Percentiles rank a stretch among this genome's conserved stretches.
Evolutionary conservation across 1,140 invertebrate species (phyloP).

Genomic region (Ips nitidus): DNA sequence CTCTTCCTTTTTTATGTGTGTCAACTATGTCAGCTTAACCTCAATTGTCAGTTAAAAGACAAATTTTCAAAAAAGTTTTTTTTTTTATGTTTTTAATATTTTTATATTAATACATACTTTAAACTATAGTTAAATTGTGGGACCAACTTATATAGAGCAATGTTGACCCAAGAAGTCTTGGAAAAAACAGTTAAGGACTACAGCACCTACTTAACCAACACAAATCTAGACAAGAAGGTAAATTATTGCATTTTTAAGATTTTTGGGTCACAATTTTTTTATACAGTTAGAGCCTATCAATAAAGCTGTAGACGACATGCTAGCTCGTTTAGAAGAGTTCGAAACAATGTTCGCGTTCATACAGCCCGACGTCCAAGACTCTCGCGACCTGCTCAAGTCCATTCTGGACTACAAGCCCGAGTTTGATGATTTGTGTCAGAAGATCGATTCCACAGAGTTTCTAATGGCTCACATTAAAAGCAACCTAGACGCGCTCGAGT

Average conservation of each 20-base stretch:
- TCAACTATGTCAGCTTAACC: no score
- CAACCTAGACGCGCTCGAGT: conserved; percentile 47
- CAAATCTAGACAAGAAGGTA: conserved; percentile 42
- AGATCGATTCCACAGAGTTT: conserved; percentile 48
- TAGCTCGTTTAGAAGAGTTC: conserved; percentile 52
- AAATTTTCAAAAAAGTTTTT: no score
- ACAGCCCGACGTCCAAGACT: conserved; percentile 46
- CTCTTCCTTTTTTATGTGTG: no score
- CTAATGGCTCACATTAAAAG: conserved; percentile 46
- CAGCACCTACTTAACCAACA: conserved; percentile 36
- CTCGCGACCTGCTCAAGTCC: conserved; percentile 45
- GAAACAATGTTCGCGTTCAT: conserved; percentile 48
- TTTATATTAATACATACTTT: no score
- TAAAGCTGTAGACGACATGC: conserved; percentile 49
- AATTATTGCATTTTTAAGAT: not conserved
- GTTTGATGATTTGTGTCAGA: conserved; percentile 43
- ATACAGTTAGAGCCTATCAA: conserved; percentile 47
- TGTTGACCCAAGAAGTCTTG: conserved; percentile 5
- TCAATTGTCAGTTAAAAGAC: no score
- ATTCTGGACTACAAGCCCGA: conserved; percentile 42
- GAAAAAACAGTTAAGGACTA: conserved; percentile 39
- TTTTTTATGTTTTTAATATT: no score
- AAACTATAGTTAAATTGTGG: no score
- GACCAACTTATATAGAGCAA: no score
- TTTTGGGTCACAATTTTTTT: conserved; percentile 1